These are phyloP conservation scores for Prosapia bicincta DNA, from an alignment of 2,888 invertebrate species.

Conservation along the genomic window DNA sequence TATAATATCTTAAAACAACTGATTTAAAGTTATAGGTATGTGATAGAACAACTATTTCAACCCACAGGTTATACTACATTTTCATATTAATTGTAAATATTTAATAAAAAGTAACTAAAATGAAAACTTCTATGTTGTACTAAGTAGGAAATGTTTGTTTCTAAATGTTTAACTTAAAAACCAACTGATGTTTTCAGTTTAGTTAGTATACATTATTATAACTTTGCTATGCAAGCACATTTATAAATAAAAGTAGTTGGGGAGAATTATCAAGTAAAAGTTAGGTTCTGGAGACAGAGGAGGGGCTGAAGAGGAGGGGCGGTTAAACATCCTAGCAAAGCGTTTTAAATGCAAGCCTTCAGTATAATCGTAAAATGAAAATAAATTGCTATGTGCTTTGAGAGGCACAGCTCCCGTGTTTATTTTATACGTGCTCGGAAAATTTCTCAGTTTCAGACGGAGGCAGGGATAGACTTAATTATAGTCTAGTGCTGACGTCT, in stretches of 20 bases:
- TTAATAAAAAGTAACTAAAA: too few relatives aligned
- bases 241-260: slow-evolving; percentile 21
- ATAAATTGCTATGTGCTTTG: slow-evolving; percentile 33
- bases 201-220: background rate
- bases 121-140: too few relatives aligned
- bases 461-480: slow-evolving; percentile 16
- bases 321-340: background rate
- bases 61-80: too few relatives aligned
- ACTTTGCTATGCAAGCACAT: slow-evolving; percentile 8
- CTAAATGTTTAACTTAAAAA: background rate
- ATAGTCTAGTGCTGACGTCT: slow-evolving; percentile 23
- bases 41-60: too few relatives aligned
- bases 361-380: slow-evolving; percentile 38
- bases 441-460: slow-evolving; percentile 30
- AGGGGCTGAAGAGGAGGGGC: background rate
- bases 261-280: slow-evolving; percentile 21
- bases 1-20: too few relatives aligned
- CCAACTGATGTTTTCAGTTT: background rate
- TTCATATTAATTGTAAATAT: too few relatives aligned
- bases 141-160: too few relatives aligned
- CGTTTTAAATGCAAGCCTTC: slow-evolving; percentile 24
- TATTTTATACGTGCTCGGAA: slow-evolving; percentile 37
- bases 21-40: too few relatives aligned
- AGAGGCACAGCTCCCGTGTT: slow-evolving; percentile 26
- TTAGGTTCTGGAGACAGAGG: slow-evolving; percentile 3